Evolutionary conservation across 1,140 invertebrate species (phyloP), one percentile per base, ranked within the genome.

Genomic region (Cydia splendana): DNA sequence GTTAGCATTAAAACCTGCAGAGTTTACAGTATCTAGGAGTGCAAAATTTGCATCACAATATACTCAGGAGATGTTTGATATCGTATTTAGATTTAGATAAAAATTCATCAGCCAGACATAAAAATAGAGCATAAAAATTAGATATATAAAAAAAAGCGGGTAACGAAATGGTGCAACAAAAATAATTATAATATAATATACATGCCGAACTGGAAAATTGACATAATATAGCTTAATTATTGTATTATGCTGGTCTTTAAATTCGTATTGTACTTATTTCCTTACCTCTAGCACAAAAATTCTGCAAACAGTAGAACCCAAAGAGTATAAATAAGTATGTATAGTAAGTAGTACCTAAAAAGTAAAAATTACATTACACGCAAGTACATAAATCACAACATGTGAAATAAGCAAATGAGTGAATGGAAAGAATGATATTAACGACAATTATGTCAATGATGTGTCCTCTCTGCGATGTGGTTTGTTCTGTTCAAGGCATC

Each of bases 321-420:
- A 53, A 62, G 24, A 62, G 6, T 62, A 53, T 18, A 53, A 53
- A 15, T 53, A n/a, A n/a, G n/a, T n/a, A n/a, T n/a, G n/a, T n/a
- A n/a, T n/a, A n/a, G n/a, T n/a, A n/a, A 10, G 2, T 62, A 62
- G 9, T 24, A 62, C 12, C 20, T 62, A 53, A 53, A 62, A 62
- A 62, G 6, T 62, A 53, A 53, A 53, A 53, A 15, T 53, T n/a
- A 53, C 51, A n/a, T 13, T 18, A n/a, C 15, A 15, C 45, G 45
- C 45, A 48, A 48, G 45, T 48, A 48, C 2, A 48, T 57, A 18
- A 57, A 20, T 9, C 53, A 20, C 57, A 62, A 62, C 57, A 62
- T 62, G 57, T 62, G 30, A 20, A 62, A 53, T 53, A n/a, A 53
- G 15, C 51, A 53, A n/a, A 20, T 62, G 57, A 62, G 57, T 62